Evolutionary conservation across 1,140 invertebrate genomes (phyloP), one percentile per base, ranked within the genome.

Genomic region (Cotesia chilonis): DNA sequence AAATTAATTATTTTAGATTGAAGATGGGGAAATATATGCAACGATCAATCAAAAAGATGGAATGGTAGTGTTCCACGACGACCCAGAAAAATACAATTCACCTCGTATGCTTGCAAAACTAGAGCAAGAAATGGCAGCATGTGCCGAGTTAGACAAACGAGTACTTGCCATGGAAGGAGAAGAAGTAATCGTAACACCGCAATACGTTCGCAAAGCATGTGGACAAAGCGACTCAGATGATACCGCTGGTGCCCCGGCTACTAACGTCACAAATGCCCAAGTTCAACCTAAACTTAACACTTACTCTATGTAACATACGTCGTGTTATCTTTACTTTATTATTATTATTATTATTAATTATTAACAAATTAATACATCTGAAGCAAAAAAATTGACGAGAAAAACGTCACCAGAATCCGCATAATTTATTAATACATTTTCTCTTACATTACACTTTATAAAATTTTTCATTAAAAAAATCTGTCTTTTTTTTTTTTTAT

Each of bases 1-100:
- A 28, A 28, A 28, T 28, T 6, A 47, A 47, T 47, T 10, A 47
- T 47, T 47, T 63, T 80, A 98, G 96, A 99, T 99, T 79, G 95
- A 98, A 88, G 95, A 98, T 87, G 94, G 95, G 66, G 96, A 98
- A 89, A 98, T 99, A 76, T 98, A 94, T 89, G 97, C 97, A 0
- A 95, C 94, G 74, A 98, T 99, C 67, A 98, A 98, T 88, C 96
- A 98, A 87, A 97, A 96, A 86, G 97, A 98, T 88, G 97, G 97
- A 9, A 99, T 98, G 97, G 97, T 99, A 12, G 89, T 96, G 35
- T 99, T 99, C 83, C 92, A 96, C 75, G 96, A 98, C 83, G 96
- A 96, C 88, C 96, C 97, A 38, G 96, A 98, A 84, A 97, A 97
- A 83, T 98, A 96, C 82, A 94, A 97, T 77, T 94, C 94, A 70